These are phyloP conservation scores for Baryphthengus martii DNA, from an alignment of 2,113 vertebrate genomes.

Conservation along the genomic window DNA sequence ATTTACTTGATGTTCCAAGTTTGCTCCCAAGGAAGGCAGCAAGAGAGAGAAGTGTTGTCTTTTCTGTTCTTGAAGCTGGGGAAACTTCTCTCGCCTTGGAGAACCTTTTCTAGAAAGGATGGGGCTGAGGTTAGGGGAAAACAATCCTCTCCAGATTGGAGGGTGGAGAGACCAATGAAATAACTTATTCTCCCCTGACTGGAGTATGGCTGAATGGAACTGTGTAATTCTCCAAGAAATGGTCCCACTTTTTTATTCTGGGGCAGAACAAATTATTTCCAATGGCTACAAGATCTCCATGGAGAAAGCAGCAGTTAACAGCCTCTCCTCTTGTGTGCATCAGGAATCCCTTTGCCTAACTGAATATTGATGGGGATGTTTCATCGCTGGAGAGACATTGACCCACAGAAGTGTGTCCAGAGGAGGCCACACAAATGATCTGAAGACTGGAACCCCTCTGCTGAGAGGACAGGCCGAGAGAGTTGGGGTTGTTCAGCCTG, in stretches of 20 bases:
- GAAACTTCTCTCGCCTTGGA: neutral
- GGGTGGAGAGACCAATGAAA: neutral
- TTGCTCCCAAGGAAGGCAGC: neutral
- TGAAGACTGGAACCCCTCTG: too few relatives aligned
- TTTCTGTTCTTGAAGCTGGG: neutral
- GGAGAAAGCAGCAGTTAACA: neutral
- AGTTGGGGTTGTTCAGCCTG: too few relatives aligned
- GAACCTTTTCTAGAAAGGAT: neutral
- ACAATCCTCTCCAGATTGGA: accelerated
- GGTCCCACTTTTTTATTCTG: neutral
- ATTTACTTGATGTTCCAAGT: neutral
- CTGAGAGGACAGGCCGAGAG: too few relatives aligned
- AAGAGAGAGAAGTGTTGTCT: neutral
- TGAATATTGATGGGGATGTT: neutral
- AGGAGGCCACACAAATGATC: too few relatives aligned
- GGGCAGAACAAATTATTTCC: neutral
- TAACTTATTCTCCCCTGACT: neutral
- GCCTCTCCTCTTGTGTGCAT: neutral
- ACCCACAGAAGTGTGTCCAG: too few relatives aligned
- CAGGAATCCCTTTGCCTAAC: neutral
- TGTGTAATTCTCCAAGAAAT: too few relatives aligned
- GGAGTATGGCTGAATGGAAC: neutral
- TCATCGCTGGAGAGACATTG: too few relatives aligned
- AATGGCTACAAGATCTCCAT: neutral
- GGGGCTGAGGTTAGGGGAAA: neutral